Percentiles rank a stretch among this genome's conserved stretches.
These are phyloP conservation scores for Urosaurus nigricauda DNA, from an alignment of 2,797 vertebrate species.

Conservation along the genomic window DNA sequence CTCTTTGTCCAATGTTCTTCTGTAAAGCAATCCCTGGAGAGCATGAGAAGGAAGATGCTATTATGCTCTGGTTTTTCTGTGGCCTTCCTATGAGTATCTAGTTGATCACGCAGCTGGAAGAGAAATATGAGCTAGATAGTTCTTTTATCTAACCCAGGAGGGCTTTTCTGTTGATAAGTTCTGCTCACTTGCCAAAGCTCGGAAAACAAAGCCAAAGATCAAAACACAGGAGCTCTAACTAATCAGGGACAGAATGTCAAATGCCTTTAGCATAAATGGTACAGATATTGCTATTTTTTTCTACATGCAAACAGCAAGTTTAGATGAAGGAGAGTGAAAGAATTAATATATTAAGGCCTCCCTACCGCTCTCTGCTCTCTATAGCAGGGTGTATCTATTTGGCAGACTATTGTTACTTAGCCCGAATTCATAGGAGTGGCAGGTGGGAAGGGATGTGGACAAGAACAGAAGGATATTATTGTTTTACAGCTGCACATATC, in stretches of 20 bases:
- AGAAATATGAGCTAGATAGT: neutral
- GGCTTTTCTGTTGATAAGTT: neutral
- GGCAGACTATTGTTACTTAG: neutral
- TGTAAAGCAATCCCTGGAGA: neutral
- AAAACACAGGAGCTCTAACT: neutral
- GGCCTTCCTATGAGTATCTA: neutral
- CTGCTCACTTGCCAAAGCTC: neutral
- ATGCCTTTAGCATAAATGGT: conserved; percentile 1
- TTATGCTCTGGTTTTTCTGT: neutral
- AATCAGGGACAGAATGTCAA: neutral
- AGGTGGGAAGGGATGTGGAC: too few species aligned
- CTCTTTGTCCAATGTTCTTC: neutral
- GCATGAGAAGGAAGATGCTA: neutral
- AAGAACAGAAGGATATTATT: neutral
- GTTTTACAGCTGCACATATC: neutral
- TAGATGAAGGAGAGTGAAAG: neutral
- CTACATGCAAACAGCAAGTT: neutral
- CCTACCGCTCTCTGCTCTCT: neutral
- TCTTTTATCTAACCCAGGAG: neutral
- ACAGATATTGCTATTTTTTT: neutral
- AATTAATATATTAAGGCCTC: neutral
- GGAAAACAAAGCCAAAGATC: neutral
- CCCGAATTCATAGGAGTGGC: neutral
- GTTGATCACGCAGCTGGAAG: neutral
- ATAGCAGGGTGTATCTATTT: neutral